Conservation (phyloP, 2,113 vertebrate species). For the Macrotis lagotis region DNA sequence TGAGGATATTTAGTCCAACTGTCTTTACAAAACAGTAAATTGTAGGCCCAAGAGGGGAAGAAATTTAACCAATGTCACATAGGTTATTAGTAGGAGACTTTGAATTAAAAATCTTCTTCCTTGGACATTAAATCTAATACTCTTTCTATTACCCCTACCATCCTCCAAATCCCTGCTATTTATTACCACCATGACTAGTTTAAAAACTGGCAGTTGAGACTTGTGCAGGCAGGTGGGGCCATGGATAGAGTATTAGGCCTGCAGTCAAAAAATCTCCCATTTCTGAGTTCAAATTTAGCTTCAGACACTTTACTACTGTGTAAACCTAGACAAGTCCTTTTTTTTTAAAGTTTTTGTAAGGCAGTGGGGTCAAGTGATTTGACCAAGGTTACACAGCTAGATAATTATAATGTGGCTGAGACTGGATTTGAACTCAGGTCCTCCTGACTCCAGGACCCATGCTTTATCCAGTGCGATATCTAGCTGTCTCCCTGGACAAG, state of each 20-base stretch:
- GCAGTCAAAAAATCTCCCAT: not conserved
- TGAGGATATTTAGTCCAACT: not conserved
- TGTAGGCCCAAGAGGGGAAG: not conserved
- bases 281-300: not conserved
- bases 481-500: not conserved
- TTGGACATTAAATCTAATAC: not conserved
- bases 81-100: not conserved
- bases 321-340: not conserved
- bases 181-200: not conserved
- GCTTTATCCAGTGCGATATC: no score
- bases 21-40: not conserved
- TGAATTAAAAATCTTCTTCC: not conserved
- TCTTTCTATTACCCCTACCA: not conserved
- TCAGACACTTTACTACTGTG: not conserved
- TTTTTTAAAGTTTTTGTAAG: no score
- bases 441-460: no score
- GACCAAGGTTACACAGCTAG: no score
- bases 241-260: not conserved
- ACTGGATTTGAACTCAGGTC: no score
- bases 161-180: not conserved
- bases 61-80: not conserved
- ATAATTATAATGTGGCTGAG: no score
- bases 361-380: no score
- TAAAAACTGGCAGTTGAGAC: not conserved
- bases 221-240: not conserved